Base-by-base conservation (phyloP, 2,888 invertebrate species). In the Aleiodes testaceus region DNA sequence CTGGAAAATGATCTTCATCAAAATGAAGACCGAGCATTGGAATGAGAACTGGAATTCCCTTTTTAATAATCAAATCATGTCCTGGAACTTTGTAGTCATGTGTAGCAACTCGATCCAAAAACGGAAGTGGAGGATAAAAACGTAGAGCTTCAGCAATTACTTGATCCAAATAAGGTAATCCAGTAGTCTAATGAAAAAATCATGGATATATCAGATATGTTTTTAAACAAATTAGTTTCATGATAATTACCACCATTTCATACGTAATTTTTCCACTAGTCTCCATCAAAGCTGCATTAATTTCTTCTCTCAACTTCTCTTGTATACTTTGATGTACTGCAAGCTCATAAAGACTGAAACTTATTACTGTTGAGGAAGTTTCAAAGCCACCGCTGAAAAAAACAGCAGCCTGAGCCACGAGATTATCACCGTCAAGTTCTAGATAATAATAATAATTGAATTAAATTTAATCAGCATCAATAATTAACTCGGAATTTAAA, bases 91-190 rank as follows among this genome's bases (percentile, higher is more conserved):
- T 78, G 72, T 85, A 87, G 59, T 84, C 79, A 3, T 64, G 26
- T 1, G 14, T 68, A 4, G 80, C 47, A 3, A 78, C 30, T 26
- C 87, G 79, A 66, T 83, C 82, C 69, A 87, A 36, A 7, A 83
- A 79, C 0, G 79, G 78, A 1, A 86, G 74, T 1, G 87, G 82
- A 11, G 89, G 88, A 72, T 86, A 88, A 70, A 84, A 82, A 30
- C 89, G 80, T 9, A 89, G 78, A 0, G 86, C 84, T 79, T 89
- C 89, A 45, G 84, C 69, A 42, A 85, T 6, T 0, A 83, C 80
- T 81, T 80, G 82, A 55, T 84, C 81, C n/a, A 85, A 73, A 63
- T 84, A 84, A 0, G 82, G 81, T 3, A 84, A 36, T 2, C 61
- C 72, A 72, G 71, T 77, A 16, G 74, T 66, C 81, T 80, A 66